Evolutionary conservation across 2,888 invertebrate genomes (phyloP), one percentile per base, ranked within the genome.

Genomic region (Eledona agricola): DNA sequence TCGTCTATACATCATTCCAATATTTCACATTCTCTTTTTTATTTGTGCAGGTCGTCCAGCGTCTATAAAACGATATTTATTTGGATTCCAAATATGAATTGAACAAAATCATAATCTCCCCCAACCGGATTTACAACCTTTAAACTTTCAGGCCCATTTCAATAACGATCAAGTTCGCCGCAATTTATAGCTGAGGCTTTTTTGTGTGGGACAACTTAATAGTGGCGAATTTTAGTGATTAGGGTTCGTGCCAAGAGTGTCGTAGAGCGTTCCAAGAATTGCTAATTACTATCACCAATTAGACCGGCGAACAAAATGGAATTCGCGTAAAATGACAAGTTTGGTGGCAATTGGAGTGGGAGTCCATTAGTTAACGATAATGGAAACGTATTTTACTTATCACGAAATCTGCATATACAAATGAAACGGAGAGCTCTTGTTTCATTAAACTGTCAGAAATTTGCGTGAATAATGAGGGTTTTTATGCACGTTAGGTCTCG

Each of bases 371-470:
- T 42, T 42, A 42, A 28, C 28, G 17, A 28, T 40, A 40, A 40
- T 40, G 40, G 40, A 40, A 40, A 40, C 11, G 40, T 40, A 19
- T 25, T 42, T 35, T 42, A 42, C 16, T 42, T 42, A 42, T 42
- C 42, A 42, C 42, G 42, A 17, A 42, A 42, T 40, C 28, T 40
- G 19, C 40, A 38, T 40, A 28, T 29, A 31, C 34, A 23, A 34
- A 45, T 45, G 45, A 34, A 45, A 45, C 45, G 17, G 32, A 25
- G 34, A 45, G 23, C 43, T 43, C 43, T 23, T 7, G 43, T 45
- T 45, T 45, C 45, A 45, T 45, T 45, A 45, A 45, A 45, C 45
- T 45, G 45, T 45, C 45, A 45, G 17, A 25, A 45, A 45, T 45
- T 45, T 26, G 32, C 32, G 45, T 45, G 45, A 45, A 45, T 45